Percentiles rank a stretch among this genome's conserved stretches.
These are phyloP conservation scores for Apomyelois bistriatella DNA, from an alignment of 2,888 invertebrate genomes.

Conservation along the genomic window DNA sequence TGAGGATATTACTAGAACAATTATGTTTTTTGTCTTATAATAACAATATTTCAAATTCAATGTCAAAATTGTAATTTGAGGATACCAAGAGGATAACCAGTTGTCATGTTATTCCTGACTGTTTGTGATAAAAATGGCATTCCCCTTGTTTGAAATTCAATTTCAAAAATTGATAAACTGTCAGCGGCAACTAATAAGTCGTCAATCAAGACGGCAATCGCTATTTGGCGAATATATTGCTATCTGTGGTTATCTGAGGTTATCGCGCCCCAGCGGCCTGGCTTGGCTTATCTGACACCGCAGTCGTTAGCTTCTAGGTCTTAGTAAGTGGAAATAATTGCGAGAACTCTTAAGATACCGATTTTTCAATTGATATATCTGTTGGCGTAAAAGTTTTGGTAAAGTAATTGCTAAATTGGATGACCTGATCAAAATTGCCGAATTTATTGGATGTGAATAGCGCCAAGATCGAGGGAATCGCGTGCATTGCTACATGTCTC, in stretches of 20 bases:
- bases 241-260: constrained; percentile 12
- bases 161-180: neutral
- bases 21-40: no score
- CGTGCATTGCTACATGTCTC: no score
- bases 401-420: no score
- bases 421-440: no score
- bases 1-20: no score
- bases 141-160: neutral
- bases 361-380: neutral
- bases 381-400: no score
- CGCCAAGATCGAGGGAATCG: no score
- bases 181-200: neutral
- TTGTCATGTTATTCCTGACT: neutral
- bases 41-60: no score
- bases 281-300: neutral
- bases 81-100: no score
- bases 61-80: no score
- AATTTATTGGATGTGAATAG: no score
- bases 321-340: neutral
- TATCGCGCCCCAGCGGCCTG: constrained; percentile 7
- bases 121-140: neutral
- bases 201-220: constrained; percentile 3
- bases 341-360: neutral
- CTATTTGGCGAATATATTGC: constrained; percentile 5
- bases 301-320: neutral